Conservation (phyloP, 2,797 vertebrate species). For the Chlorospingus semifuscus region DNA sequence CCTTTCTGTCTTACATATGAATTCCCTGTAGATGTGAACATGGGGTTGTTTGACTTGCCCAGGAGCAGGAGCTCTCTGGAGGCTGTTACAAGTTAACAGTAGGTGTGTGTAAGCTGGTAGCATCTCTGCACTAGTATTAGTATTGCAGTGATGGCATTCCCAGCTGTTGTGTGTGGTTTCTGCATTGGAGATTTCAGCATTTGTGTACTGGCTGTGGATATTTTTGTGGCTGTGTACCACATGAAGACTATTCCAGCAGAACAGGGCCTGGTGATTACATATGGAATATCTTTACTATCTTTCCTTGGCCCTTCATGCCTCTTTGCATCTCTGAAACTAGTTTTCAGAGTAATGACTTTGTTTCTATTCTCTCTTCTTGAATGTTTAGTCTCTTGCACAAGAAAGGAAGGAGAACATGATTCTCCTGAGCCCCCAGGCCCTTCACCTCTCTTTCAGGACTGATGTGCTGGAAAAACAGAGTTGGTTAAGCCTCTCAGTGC, state of each 20-base stretch:
- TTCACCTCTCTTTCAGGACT: neutral
- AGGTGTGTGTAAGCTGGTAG: neutral
- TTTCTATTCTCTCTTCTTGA: neutral
- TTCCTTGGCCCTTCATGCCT: neutral
- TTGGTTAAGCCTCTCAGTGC: neutral
- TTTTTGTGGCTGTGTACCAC: neutral
- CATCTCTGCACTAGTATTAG: neutral
- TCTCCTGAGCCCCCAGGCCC: neutral
- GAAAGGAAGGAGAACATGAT: neutral
- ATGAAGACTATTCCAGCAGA: neutral
- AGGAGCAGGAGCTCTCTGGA: neutral
- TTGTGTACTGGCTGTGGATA: neutral
- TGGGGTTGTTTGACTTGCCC: neutral
- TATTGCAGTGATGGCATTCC: neutral
- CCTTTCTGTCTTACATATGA: neutral
- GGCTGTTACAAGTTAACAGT: neutral
- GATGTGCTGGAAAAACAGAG: neutral
- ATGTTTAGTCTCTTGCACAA: neutral
- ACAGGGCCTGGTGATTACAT: accelerated
- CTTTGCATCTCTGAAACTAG: neutral
- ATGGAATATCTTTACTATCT: neutral
- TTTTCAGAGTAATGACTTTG: neutral
- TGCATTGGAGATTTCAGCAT: neutral
- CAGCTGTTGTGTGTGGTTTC: neutral
- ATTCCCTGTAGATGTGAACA: neutral